Percentiles rank a stretch among this genome's conserved stretches.
These are phyloP conservation scores for Oncorhynchus nerka DNA, from an alignment of 2,113 vertebrate genomes.

Conservation along the genomic window DNA sequence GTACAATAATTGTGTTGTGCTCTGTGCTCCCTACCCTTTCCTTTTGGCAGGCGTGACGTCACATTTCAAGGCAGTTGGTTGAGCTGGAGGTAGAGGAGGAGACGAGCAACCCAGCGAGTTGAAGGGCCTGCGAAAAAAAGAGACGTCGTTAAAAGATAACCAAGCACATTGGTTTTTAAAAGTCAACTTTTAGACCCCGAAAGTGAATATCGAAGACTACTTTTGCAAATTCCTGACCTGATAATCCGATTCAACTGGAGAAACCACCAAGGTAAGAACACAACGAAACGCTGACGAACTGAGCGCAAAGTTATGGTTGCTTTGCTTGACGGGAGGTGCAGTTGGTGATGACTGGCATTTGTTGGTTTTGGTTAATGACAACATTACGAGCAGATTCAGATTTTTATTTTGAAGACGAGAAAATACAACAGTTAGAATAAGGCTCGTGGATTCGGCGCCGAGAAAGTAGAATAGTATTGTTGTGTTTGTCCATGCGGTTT, in stretches of 20 bases:
- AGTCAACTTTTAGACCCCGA: neutral
- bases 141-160: neutral
- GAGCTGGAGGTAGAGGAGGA: slow-evolving; percentile 3
- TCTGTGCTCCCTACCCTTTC: neutral
- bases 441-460: neutral
- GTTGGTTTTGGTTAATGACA: neutral
- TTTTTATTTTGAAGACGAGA: neutral
- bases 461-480: neutral
- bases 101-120: neutral
- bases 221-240: neutral
- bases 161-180: neutral
- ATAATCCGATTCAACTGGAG: neutral
- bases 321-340: slow-evolving; percentile 5
- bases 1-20: neutral
- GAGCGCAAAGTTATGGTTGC: neutral
- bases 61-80: neutral
- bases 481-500: slow-evolving; percentile 1
- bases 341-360: slow-evolving; percentile 1
- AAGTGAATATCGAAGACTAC: neutral
- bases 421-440: neutral
- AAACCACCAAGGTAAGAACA: neutral
- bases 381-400: neutral
- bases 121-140: neutral
- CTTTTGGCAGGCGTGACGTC: slow-evolving; percentile 3
- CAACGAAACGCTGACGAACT: neutral